Evolutionary conservation across 2,113 vertebrate species (phyloP), one percentile per base, ranked within the genome.

Genomic region (cat (Felis catus)): DNA sequence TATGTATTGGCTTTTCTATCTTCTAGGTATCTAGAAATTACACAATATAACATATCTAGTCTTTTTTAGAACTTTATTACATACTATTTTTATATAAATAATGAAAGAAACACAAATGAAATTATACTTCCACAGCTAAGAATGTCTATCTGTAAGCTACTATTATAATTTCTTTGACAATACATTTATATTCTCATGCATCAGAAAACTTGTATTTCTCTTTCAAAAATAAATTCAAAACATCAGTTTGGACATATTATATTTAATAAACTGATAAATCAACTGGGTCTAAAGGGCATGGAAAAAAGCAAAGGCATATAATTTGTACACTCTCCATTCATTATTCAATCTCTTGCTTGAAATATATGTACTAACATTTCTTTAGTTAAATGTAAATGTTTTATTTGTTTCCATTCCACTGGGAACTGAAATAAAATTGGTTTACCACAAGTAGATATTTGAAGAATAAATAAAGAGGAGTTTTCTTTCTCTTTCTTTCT

Each of bases 211-310:
- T 94, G 63, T 97, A 89, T 97, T 98, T 97, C 98, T 97, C 95
- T 98, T 98, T 98, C 96, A 63, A 96, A 98, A 98, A 98, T 98
- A 98, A 98, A 98, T 98, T 98, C 81, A 82, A 98, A 98, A 93
- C 73, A 95, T 97, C 92, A 97, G 93, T 95, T 98, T 98, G 94
- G 45, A 91, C 97, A 61, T 98, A 97, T 97, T 98, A 97, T 98
- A 97, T 98, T 98, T 98, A 98, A 97, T 98, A 98, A 98, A 98
- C 95, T 97, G 96, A 98, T 97, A 98, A 98, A 98, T 98, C 96
- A 98, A 80, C 70, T 85, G 33, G 51, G 63, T 98, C 96, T 98
- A 96, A 98, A 98, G 96, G 96, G 80, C 90, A 98, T 71, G 55
- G 33, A 92, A 92, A 89, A 96, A 97, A 98, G 93, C 8, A 21